Conservation (phyloP, 2,113 vertebrate genomes). For the Neolamprologus ventralis region DNA sequence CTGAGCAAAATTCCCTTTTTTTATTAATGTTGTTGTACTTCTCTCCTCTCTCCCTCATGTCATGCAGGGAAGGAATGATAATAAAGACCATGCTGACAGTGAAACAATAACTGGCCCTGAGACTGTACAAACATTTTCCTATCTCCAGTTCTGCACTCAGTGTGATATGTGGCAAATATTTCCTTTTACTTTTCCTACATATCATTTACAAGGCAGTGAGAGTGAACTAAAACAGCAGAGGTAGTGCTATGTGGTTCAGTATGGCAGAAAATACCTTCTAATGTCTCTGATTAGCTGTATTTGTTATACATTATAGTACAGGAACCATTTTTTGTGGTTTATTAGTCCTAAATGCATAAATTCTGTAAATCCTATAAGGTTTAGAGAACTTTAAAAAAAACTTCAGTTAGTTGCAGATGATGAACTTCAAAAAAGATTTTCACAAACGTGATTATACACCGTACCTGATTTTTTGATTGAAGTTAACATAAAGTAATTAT, state of each 20-base stretch:
- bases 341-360: background rate
- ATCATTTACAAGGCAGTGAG: background rate
- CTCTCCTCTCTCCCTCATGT: background rate
- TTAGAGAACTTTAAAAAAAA: background rate
- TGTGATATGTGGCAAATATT: background rate
- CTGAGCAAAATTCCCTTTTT: background rate
- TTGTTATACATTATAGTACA: background rate
- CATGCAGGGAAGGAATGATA: constrained; percentile 7
- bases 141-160: background rate
- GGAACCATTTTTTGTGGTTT: background rate
- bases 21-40: background rate
- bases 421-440: fast-evolving
- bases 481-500: background rate
- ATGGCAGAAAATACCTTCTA: background rate
- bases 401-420: background rate
- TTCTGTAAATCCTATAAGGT: background rate
- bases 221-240: background rate
- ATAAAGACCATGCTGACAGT: background rate
- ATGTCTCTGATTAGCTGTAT: background rate
- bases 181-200: background rate
- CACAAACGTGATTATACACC: fast-evolving
- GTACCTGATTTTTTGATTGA: background rate
- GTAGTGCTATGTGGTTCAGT: background rate
- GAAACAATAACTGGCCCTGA: constrained; percentile 8
- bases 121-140: background rate